Percentiles rank a stretch among this genome's conserved stretches.
Evolutionary conservation across 2,797 vertebrate species (phyloP).

Genomic region (Poecilia wingei): DNA sequence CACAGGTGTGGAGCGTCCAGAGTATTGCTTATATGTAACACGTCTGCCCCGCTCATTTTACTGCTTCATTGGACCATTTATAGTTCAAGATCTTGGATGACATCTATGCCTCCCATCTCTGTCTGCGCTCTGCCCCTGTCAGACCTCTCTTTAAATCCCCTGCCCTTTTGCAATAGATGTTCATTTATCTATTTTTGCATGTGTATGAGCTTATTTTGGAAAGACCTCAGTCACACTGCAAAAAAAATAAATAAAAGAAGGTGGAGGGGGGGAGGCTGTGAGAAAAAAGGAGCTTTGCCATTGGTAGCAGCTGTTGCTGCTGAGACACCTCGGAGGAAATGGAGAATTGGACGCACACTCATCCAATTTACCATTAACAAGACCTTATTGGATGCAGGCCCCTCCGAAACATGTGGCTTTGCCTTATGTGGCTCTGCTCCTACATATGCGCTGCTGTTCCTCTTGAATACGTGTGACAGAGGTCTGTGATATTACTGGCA

Average conservation of each 20-base stretch:
- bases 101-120: slow-evolving; percentile 48
- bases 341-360: slow-evolving; percentile 85
- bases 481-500: slow-evolving; percentile 37
- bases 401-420: slow-evolving; percentile 71
- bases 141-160: slow-evolving; percentile 65
- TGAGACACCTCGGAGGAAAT: slow-evolving; percentile 82
- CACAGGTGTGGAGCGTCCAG: slow-evolving; percentile 35
- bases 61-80: slow-evolving; percentile 64
- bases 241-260: slow-evolving; percentile 43
- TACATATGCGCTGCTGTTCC: slow-evolving; percentile 46
- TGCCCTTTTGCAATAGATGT: slow-evolving; percentile 77
- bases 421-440: slow-evolving; percentile 71
- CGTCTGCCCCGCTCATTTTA: slow-evolving; percentile 51
- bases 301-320: slow-evolving; percentile 85
- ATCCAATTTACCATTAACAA: slow-evolving; percentile 86
- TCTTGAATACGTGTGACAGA: slow-evolving; percentile 19
- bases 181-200: slow-evolving; percentile 82
- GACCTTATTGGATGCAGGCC: slow-evolving; percentile 84
- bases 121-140: slow-evolving; percentile 48
- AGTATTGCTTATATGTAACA: slow-evolving; percentile 44
- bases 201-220: slow-evolving; percentile 80
- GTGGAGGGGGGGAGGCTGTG: slow-evolving; percentile 53
- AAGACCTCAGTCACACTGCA: slow-evolving; percentile 71
- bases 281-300: slow-evolving; percentile 70
- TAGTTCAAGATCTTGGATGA: slow-evolving; percentile 61